These are phyloP conservation scores for Apodemus agrarius DNA, from an alignment of 2,797 vertebrate species.

Conservation along the genomic window DNA sequence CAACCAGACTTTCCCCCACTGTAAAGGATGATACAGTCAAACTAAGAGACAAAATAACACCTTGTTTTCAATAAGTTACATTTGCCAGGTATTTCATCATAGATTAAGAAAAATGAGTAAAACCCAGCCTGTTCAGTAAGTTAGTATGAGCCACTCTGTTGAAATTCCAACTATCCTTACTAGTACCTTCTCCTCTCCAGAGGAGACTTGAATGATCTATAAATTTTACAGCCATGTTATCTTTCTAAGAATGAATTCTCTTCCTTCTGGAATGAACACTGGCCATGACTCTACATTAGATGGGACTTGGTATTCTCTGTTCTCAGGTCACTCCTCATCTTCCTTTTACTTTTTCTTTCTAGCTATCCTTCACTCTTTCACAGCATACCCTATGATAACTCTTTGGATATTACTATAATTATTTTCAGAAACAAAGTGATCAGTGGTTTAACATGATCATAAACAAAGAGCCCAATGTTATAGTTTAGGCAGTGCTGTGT, in stretches of 20 bases:
- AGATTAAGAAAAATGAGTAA: neutral
- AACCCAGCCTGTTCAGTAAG: neutral
- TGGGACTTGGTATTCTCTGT: neutral
- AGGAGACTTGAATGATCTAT: neutral
- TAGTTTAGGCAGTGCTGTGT: neutral
- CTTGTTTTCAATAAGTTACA: neutral
- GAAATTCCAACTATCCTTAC: too few relatives aligned
- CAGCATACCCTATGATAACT: neutral
- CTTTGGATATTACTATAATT: neutral
- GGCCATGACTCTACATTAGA: neutral
- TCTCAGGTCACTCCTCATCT: neutral
- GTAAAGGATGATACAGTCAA: neutral
- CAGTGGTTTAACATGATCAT: neutral
- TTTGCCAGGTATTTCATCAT: neutral
- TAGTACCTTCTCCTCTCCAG: neutral
- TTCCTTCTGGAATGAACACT: neutral
- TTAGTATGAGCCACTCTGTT: neutral
- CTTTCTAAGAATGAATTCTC: neutral
- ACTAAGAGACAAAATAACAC: neutral
- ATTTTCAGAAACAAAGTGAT: neutral
- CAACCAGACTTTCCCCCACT: neutral
- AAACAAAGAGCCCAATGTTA: constrained; percentile 1
- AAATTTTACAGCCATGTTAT: neutral
- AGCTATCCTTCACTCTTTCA: rapidly evolving
- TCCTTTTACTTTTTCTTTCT: neutral